A percentile compares a stretch with the other conserved stretches of the same genome.
These are phyloP conservation scores for Laticauda colubrina DNA, from an alignment of 2,113 vertebrate species.

Conservation along the genomic window DNA sequence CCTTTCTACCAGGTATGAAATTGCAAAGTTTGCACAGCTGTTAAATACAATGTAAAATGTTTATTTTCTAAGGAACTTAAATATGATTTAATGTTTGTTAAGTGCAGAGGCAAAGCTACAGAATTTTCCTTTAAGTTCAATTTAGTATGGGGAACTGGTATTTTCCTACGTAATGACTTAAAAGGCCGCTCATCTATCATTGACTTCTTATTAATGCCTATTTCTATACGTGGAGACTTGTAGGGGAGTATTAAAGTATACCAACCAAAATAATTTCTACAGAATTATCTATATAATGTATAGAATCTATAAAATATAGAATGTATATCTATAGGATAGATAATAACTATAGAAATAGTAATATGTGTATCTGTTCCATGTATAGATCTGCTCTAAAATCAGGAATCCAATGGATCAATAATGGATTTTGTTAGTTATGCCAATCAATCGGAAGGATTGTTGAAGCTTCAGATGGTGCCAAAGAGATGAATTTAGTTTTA, in stretches of 20 bases:
- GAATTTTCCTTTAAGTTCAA: not conserved
- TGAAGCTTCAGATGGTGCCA: not conserved
- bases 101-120: not conserved
- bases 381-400: not conserved
- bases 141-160: not conserved
- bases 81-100: not conserved
- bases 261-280: not conserved
- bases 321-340: not conserved
- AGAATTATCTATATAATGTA: no score
- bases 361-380: not conserved
- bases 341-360: not conserved
- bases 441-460: not conserved
- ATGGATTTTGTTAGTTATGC: not conserved
- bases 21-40: not conserved
- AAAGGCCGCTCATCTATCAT: not conserved
- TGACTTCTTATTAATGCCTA: not conserved
- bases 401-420: not conserved
- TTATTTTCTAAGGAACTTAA: not conserved
- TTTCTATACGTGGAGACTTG: not conserved
- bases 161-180: not conserved
- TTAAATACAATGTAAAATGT: not conserved
- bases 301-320: no score
- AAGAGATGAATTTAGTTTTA: not conserved
- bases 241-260: not conserved
- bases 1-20: conserved; percentile 71